phyloP scores from a whole-genome alignment of 2,113 vertebrate species.

The Saguinus imperator region DNA sequence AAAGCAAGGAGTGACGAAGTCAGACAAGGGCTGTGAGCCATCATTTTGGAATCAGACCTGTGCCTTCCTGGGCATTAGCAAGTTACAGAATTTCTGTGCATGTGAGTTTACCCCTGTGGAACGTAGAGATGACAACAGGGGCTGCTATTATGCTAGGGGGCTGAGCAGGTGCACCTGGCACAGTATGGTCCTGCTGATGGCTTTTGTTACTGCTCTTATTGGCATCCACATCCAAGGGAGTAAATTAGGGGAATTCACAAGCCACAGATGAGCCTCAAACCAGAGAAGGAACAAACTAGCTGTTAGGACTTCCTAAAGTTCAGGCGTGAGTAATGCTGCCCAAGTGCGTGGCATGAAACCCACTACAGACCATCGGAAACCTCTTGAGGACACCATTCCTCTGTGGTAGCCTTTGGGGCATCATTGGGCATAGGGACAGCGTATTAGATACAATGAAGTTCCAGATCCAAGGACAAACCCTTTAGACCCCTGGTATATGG shows the following conservation, averaged over 20 bases:
- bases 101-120: fast-evolving
- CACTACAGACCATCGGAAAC: neutral
- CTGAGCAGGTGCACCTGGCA: neutral
- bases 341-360: neutral
- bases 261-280: neutral
- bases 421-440: neutral
- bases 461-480: neutral
- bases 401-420: neutral
- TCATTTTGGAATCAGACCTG: neutral
- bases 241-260: neutral
- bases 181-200: neutral
- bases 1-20: fast-evolving
- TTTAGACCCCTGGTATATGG: neutral
- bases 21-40: neutral
- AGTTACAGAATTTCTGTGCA: neutral
- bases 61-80: neutral
- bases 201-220: neutral
- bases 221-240: neutral
- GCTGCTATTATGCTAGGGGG: neutral
- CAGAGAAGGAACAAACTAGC: neutral
- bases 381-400: neutral
- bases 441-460: neutral
- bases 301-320: neutral
- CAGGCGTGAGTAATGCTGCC: neutral
- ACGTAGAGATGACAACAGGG: neutral